Percentiles rank a stretch among this genome's conserved stretches.
Evolutionary conservation across 2,797 vertebrate species (phyloP).

Genomic region (Acrossocheilus fasciatus): DNA sequence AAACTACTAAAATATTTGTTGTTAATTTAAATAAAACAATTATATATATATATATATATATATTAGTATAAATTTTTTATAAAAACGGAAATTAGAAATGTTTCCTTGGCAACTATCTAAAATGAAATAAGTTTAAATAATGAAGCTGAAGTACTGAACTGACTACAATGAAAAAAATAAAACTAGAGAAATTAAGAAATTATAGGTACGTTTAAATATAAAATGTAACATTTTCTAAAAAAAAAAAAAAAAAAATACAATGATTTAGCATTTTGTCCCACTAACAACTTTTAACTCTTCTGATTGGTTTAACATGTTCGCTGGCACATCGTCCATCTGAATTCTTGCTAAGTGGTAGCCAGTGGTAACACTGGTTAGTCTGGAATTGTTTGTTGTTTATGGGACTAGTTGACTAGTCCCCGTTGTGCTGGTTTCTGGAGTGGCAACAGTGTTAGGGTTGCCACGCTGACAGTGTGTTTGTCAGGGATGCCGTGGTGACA

Average conservation of each 20-base stretch:
- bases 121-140: no score
- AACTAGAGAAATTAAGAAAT: no score
- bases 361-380: neutral
- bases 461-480: conserved; percentile 2
- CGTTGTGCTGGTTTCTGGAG: conserved; percentile 5
- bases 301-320: neutral
- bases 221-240: no score
- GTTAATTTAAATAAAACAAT: no score
- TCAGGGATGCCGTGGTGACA: conserved; percentile 6
- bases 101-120: neutral
- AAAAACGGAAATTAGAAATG: no score
- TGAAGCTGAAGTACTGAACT: no score
- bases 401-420: neutral
- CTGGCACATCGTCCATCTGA: neutral
- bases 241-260: neutral
- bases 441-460: conserved; percentile 35
- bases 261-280: neutral
- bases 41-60: no score
- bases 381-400: neutral
- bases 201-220: no score
- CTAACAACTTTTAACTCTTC: neutral
- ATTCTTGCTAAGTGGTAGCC: neutral
- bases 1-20: neutral
- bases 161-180: no score
- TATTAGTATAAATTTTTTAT: no score